Evolutionary conservation across 2,113 vertebrate species (phyloP).

Genomic region (Myotis brandtii): DNA sequence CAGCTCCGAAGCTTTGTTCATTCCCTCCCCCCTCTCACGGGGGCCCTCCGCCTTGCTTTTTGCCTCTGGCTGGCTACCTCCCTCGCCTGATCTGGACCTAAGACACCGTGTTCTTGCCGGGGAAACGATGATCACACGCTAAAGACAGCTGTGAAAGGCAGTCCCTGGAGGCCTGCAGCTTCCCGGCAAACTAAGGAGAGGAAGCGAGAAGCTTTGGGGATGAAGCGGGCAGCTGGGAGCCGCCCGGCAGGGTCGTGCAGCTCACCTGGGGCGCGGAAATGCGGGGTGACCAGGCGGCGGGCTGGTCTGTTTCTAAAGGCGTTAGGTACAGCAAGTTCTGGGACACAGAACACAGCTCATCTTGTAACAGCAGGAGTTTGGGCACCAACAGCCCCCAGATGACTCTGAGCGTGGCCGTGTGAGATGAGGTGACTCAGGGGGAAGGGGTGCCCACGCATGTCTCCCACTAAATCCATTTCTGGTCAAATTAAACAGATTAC

Average conservation of each 20-base stretch:
- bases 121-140: not conserved
- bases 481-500: not conserved
- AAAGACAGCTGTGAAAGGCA: not conserved
- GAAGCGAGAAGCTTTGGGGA: not conserved
- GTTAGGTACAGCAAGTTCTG: not conserved
- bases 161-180: not conserved
- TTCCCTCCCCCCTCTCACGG: too few species aligned
- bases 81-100: not conserved
- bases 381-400: not conserved
- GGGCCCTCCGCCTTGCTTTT: not conserved
- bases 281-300: not conserved
- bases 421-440: not conserved
- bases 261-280: not conserved
- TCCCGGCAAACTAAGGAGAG: not conserved
- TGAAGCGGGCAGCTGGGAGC: not conserved
- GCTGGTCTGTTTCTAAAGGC: not conserved
- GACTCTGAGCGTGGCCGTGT: not conserved
- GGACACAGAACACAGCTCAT: not conserved
- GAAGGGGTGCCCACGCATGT: not conserved
- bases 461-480: not conserved
- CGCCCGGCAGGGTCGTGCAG: accelerated
- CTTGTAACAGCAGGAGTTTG: not conserved
- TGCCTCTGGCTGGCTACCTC: not conserved
- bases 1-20: not conserved
- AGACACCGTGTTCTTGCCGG: not conserved